A percentile compares a stretch with the other conserved stretches of the same genome.
phyloP scores from a whole-genome alignment of 2,113 vertebrate species.

The Carollia perspicillata region DNA sequence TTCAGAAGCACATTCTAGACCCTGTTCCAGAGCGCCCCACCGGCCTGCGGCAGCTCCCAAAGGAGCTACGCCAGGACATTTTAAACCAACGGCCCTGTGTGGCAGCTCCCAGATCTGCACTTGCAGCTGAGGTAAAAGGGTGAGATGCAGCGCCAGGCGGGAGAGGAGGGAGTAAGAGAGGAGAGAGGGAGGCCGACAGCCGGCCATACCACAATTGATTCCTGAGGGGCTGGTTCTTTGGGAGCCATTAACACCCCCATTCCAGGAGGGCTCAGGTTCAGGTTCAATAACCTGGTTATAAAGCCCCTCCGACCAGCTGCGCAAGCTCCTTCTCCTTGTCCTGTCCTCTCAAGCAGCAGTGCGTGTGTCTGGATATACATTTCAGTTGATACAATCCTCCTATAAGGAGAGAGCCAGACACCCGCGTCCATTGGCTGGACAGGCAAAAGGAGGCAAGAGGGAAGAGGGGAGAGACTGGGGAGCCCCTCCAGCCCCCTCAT shows the following conservation, averaged over 20 bases:
- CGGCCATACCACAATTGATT: background rate
- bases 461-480: background rate
- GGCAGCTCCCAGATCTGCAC: background rate
- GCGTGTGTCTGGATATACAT: background rate
- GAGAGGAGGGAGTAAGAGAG: background rate
- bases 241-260: background rate
- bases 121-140: background rate
- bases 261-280: background rate
- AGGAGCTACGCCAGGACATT: background rate
- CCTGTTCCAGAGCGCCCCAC: background rate
- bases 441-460: background rate
- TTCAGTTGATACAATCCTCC: slow-evolving; percentile 38
- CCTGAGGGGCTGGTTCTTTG: background rate
- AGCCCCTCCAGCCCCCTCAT: background rate
- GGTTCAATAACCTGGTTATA: slow-evolving; percentile 25
- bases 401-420: background rate
- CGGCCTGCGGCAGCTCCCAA: background rate
- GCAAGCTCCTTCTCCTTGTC: background rate
- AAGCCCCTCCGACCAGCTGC: background rate
- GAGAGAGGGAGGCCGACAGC: background rate
- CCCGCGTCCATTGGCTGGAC: background rate
- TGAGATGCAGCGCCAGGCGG: background rate
- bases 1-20: background rate
- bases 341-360: background rate
- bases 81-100: background rate